Conservation (phyloP, 2,888 invertebrate species). For the Perithous albicinctus region DNA sequence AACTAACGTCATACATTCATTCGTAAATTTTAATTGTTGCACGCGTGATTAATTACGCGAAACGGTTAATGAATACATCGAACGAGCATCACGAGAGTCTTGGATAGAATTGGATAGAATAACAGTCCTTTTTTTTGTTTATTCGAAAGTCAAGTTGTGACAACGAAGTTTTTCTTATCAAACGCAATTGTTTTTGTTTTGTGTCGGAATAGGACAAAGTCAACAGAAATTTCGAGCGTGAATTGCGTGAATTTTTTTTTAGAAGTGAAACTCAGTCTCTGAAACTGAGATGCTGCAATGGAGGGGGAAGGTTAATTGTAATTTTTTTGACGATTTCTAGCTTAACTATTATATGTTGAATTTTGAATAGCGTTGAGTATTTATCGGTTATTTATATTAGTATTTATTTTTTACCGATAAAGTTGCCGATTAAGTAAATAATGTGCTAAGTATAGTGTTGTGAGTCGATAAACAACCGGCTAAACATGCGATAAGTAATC, state of each 20-base stretch:
- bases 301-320: slow-evolving; percentile 1
- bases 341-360: too few species aligned
- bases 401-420: too few species aligned
- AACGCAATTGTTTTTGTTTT: slow-evolving; percentile 52
- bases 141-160: not conserved
- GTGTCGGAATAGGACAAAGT: slow-evolving; percentile 17
- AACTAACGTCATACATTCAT: not conserved
- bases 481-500: too few species aligned
- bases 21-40: slow-evolving; percentile 17
- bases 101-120: not conserved
- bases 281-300: not conserved
- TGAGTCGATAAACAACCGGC: too few species aligned
- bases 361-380: too few species aligned
- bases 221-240: slow-evolving; percentile 23
- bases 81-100: not conserved
- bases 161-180: slow-evolving; percentile 28
- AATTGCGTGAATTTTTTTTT: not conserved
- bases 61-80: not conserved
- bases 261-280: slow-evolving; percentile 6
- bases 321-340: too few species aligned
- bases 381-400: too few species aligned
- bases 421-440: too few species aligned
- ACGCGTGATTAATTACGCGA: slow-evolving; percentile 34
- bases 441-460: too few species aligned
- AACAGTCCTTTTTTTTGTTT: not conserved